phyloP scores from a whole-genome alignment of 1,140 invertebrate genomes.

The Heliconius nattereri region DNA sequence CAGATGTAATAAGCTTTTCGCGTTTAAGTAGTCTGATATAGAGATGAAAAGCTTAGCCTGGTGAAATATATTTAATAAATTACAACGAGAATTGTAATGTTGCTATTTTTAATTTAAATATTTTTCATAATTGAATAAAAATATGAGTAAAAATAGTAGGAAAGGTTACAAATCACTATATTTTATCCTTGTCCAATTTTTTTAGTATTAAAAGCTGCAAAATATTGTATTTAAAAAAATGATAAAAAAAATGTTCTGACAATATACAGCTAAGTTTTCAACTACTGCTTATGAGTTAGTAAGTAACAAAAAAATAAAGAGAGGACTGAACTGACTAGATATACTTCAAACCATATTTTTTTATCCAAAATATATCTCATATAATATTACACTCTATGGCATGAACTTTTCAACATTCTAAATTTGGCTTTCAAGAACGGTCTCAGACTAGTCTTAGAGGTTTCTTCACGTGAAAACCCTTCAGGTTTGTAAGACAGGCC shows the following conservation, averaged over 20 bases:
- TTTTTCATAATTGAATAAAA: too few relatives aligned
- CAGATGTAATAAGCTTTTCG: conserved; percentile 7
- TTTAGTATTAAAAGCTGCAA: too few relatives aligned
- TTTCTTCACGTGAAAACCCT: conserved; percentile 45
- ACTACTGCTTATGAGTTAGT: too few relatives aligned
- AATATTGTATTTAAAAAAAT: too few relatives aligned
- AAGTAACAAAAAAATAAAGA: too few relatives aligned
- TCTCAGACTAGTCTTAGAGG: conserved; percentile 36
- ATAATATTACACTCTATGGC: conserved; percentile 33
- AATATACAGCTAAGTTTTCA: too few relatives aligned
- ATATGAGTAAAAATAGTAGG: too few relatives aligned
- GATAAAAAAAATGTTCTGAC: too few relatives aligned
- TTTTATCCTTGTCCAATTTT: not conserved
- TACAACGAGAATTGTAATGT: not conserved
- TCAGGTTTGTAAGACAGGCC: conserved; percentile 45
- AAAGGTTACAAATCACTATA: not conserved
- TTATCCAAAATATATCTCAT: conserved; percentile 18
- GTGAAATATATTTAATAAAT: not conserved
- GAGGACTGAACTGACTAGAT: too few relatives aligned
- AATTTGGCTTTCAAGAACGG: conserved; percentile 40
- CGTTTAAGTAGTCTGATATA: not conserved
- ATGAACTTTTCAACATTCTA: conserved; percentile 45
- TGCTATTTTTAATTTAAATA: not conserved
- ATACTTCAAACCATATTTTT: not conserved
- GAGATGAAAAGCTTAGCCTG: not conserved